Base-by-base conservation (phyloP, 1,140 invertebrate species). In the Drosophila repletoides region DNA sequence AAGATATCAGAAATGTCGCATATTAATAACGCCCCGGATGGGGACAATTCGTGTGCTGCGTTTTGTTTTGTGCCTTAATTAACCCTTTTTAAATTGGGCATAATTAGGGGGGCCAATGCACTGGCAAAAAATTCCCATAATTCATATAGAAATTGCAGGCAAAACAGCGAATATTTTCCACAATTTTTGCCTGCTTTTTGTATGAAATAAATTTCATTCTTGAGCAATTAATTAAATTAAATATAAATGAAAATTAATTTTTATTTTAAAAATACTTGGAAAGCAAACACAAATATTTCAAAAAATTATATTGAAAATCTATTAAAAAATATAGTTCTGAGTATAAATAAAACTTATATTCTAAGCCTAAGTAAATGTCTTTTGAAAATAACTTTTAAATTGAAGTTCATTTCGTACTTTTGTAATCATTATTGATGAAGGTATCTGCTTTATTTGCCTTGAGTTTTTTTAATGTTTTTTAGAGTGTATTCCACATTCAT, bases 51-150 rank as follows among this genome's bases (percentile, higher is more conserved):
- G 69, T 64, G 52, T 68, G 76, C 72, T 79, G 38, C 71, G 80
- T 76, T 76, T 79, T 77, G 80, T 76, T 76, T 79, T 77, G 80
- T 72, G 79, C 84, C 86, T 88, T 89, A 89, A 89, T 89, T 89
- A 89, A 88, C 88, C 88, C 75, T 88, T 89, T 89, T 89, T 89
- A 89, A 89, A 88, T 89, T 89, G 88, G 77, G 75, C 81, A 89
- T 86, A 86, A 86, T 86, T 86, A 86, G 81, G 75, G 72, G 55
- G 36, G 14, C 28, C 14, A 31, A 36, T 67, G 5, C 77, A 81
- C 77, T 73, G 69, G n/a, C 2, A 81, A 17, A 74, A 75, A 73
- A n/a, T 38, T n/a, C n/a, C n/a, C n/a, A n/a, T n/a, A n/a, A n/a
- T n/a, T n/a, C n/a, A n/a, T n/a, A n/a, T n/a, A n/a, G n/a, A n/a